Conservation (phyloP, 2,888 invertebrate species). For the Cybosia mesomella region DNA sequence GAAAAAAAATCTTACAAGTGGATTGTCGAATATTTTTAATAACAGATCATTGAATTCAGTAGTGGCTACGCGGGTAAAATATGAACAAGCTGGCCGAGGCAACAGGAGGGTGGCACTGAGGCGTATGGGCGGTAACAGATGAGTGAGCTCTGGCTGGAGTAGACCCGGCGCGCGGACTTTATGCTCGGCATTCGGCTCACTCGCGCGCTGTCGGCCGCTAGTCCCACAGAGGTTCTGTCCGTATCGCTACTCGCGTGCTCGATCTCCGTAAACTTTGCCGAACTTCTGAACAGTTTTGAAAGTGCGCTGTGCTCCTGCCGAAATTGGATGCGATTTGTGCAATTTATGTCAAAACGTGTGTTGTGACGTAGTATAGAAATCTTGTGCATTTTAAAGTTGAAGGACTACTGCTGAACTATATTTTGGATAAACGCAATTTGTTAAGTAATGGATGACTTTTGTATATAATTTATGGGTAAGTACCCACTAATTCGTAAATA, state of each 20-base stretch:
- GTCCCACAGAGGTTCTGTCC: constrained; percentile 40
- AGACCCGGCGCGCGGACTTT: constrained; percentile 26
- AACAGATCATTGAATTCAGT: constrained; percentile 46
- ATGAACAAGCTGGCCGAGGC: constrained; percentile 52
- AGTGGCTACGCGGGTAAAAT: constrained; percentile 46
- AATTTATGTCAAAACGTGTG: constrained; percentile 53
- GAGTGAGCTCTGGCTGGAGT: constrained; percentile 30
- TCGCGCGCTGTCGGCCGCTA: constrained; percentile 50
- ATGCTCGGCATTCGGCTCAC: constrained; percentile 36
- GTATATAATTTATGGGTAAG: constrained; percentile 48
- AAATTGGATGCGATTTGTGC: constrained; percentile 67
- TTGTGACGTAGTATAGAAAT: constrained; percentile 50
- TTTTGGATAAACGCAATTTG: constrained; percentile 37
- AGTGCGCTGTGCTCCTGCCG: constrained; percentile 54
- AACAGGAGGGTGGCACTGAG: constrained; percentile 67
- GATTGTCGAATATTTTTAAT: constrained; percentile 37
- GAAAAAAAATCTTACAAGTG: constrained; percentile 22
- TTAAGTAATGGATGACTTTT: constrained; percentile 46
- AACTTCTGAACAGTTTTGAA: constrained; percentile 50
- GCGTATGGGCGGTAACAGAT: constrained; percentile 57
- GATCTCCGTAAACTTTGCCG: constrained; percentile 60
- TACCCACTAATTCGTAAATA: constrained; percentile 13
- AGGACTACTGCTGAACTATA: constrained; percentile 44
- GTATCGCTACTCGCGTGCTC: constrained; percentile 32
- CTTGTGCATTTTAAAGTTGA: constrained; percentile 44